These are phyloP conservation scores for Apeltes quadracus DNA, from an alignment of 2,113 vertebrate genomes.

Conservation along the genomic window DNA sequence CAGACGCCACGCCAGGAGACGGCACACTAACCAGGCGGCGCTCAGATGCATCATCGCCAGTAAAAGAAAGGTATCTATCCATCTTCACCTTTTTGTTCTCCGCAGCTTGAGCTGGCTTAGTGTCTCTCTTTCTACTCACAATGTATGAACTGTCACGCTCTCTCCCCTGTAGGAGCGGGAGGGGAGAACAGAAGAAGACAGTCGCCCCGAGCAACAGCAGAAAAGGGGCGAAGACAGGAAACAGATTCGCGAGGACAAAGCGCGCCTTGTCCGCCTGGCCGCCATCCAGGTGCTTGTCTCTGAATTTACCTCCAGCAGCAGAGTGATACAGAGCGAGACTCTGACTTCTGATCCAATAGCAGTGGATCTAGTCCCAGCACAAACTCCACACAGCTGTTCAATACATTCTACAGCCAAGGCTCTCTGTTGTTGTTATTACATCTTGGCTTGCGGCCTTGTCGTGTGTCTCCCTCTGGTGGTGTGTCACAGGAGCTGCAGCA, in stretches of 20 bases:
- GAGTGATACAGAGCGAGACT: no score
- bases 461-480: slow-evolving; percentile 52
- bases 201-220: slow-evolving; percentile 69
- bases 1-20: slow-evolving; percentile 78
- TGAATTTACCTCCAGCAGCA: background rate
- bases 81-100: background rate
- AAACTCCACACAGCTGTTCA: background rate
- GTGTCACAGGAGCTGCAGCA: slow-evolving; percentile 87
- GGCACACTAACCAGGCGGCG: slow-evolving; percentile 51
- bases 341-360: no score
- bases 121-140: background rate
- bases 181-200: slow-evolving; percentile 71
- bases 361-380: background rate
- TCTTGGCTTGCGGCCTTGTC: background rate
- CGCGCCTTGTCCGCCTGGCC: slow-evolving; percentile 82
- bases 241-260: slow-evolving; percentile 90
- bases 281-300: slow-evolving; percentile 84
- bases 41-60: slow-evolving; percentile 77
- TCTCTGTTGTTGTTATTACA: background rate
- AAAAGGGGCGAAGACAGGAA: slow-evolving; percentile 83
- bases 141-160: accelerated
- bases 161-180: slow-evolving; percentile 81
- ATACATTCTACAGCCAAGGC: background rate
- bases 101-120: background rate
- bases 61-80: slow-evolving; percentile 83